phyloP scores from a whole-genome alignment of 92 coral and sea anemone genomes.

The Parazoanthus atlanticus region DNA sequence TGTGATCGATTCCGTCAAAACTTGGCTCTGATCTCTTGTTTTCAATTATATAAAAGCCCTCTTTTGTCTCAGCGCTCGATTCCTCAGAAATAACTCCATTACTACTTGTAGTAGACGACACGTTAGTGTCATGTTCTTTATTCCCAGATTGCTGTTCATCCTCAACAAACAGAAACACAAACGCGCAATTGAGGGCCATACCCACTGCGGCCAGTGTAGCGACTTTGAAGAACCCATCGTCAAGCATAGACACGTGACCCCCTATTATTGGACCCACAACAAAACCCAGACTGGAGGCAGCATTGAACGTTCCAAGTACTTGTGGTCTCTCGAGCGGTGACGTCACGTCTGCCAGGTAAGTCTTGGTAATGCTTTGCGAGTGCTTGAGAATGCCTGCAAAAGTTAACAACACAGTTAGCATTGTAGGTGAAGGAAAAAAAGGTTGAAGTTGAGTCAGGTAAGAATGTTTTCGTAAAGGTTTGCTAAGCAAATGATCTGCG shows the following conservation, averaged over 20 bases:
- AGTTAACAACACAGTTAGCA: not conserved
- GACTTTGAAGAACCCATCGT: conserved; percentile 84
- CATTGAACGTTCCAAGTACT: conserved; percentile 92
- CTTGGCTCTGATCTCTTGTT: not conserved
- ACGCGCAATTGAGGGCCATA: conserved; percentile 63
- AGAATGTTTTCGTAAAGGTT: no score
- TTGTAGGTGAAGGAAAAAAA: no score
- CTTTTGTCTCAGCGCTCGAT: not conserved
- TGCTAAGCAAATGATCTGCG: no score
- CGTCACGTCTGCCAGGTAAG: conserved; percentile 86
- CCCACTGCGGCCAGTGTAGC: conserved; percentile 65
- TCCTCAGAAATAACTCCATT: not conserved
- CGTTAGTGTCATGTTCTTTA: not conserved
- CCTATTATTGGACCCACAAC: conserved; percentile 96
- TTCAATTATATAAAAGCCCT: not conserved
- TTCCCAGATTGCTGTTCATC: not conserved
- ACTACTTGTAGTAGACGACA: not conserved
- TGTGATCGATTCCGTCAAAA: conserved; percentile 1
- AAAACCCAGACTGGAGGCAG: conserved; percentile 89
- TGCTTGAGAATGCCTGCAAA: conserved; percentile 88
- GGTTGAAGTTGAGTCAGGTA: no score
- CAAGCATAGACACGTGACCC: conserved; percentile 89
- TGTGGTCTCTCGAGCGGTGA: conserved; percentile 73
- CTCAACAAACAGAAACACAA: conserved; percentile 76
- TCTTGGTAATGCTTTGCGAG: conserved; percentile 83